Base-by-base conservation (phyloP, 1,140 invertebrate genomes). In the Aleiodes sp. region DNA sequence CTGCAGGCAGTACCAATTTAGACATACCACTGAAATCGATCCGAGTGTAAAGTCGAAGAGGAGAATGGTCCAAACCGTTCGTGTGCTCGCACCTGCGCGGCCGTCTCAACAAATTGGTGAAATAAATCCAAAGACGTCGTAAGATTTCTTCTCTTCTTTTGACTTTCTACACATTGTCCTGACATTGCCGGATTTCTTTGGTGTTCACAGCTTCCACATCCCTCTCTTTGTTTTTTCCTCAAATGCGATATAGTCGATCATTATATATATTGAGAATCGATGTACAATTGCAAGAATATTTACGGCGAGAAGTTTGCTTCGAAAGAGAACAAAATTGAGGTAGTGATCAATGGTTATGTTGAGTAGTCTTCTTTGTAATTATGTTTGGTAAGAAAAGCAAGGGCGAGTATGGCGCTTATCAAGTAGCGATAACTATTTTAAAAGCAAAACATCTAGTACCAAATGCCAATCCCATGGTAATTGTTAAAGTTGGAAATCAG, bases 401-500 rank as follows among this genome's bases (percentile, higher is more conserved):
- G 19, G 71, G 63, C 14, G 81, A 79, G 33, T 43, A 72, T 10
- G 73, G 75, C 16, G 71, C 74, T 29, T 85, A 84, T 73, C 82
- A 86, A 74, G 75, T 89, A 57, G 87, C 86, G 59, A 72, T 89
- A 9, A 86, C 84, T 9, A 85, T 89, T 24, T 73, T 89, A n/a
- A 87, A 88, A 80, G 88, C 86, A 4, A 84, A 81, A 61, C 81
- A 89, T 76, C 81, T 88, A 39, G 76, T 80, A 19, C 82, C 84
- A 35, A 87, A 88, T 71, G 84, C 82, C n/a, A 88, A 89, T 73
- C 83, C 89, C 0, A 84, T 87, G 70, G 88, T 91, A 0, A 82
- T 87, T 8, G 82, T 90, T 1, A 87, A 83, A 75, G 79, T 90
- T 16, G 88, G 88, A 0, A 89, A 88, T 73, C 82, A 87, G 28